Base-by-base conservation (phyloP, 1,140 invertebrate genomes). In the Belonocnema kinseyi region DNA sequence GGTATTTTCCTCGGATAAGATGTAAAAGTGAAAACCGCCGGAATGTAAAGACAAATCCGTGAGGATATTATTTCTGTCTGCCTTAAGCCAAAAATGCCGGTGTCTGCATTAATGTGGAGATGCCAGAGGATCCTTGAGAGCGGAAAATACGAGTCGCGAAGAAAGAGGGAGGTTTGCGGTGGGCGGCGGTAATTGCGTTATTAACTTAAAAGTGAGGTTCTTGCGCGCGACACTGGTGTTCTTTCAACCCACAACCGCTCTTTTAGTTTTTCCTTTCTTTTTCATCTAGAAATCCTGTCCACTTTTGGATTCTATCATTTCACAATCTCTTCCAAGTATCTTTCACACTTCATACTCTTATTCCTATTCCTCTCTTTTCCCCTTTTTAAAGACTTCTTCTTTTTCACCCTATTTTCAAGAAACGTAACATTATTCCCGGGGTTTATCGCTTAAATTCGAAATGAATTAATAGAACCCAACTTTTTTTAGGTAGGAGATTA, bases 191-290 rank as follows among this genome's bases (percentile, higher is more conserved):
- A 88, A 90, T 89, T 87, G 86, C 88, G 86, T 89, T 89, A 89
- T 89, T 89, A 89, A 86, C 85, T 88, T 88, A 88, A 88, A 88
- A 89, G 87, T 81, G 81, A 88, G 86, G 86, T 85, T 86, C 83
- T 77, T 78, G 78, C 73, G 76, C 81, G 84, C 82, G 86, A 89
- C 85, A 88, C 85, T 81, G 81, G 71, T 78, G 72, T 74, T 61
- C 78, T 77, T 75, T 51, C 76, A 52, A 75, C 72, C 10, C 40
- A 33, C 58, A 66, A 66, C 58, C 26, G 58, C 21, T 66, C 40
- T 46, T 8, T 46, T 46, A 46, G 26, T 66, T 33, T 66, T 26
- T n/a, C 13, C 26, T 26, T 46, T 61, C n/a, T 14, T 33, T 54
- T 17, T n/a, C 26, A 16, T 10, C 61, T n/a, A n/a, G 33, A 58